These are phyloP conservation scores for Alcedo atthis DNA, from an alignment of 2,797 vertebrate species.

Conservation along the genomic window DNA sequence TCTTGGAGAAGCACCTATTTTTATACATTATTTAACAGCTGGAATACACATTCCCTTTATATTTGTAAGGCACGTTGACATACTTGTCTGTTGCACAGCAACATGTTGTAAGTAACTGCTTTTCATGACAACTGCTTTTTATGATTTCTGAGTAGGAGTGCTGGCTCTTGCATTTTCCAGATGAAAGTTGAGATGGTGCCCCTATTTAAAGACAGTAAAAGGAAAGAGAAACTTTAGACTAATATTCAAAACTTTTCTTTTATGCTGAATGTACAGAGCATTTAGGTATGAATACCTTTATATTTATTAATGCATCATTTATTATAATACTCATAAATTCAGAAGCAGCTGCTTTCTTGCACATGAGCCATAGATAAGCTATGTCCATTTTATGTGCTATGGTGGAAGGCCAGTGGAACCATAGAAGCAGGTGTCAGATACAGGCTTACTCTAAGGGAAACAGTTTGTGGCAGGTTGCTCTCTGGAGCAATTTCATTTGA, in stretches of 20 bases:
- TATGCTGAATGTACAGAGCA: not conserved
- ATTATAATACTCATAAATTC: not conserved
- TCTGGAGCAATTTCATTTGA: not conserved
- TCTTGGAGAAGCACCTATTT: not conserved
- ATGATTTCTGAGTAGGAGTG: slow-evolving; percentile 37
- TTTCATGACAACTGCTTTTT: slow-evolving; percentile 37
- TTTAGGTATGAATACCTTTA: not conserved
- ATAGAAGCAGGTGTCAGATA: not conserved
- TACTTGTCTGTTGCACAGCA: slow-evolving; percentile 48
- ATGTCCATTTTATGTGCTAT: not conserved
- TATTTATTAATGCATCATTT: not conserved
- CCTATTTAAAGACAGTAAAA: not conserved
- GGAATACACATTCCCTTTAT: slow-evolving; percentile 34
- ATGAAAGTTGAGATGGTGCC: slow-evolving; percentile 10
- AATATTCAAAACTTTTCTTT: not conserved
- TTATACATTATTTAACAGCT: slow-evolving; percentile 30
- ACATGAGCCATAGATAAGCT: not conserved
- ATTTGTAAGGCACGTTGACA: slow-evolving; percentile 3
- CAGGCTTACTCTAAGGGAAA: not conserved
- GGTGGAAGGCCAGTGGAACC: not conserved
- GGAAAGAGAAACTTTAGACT: not conserved
- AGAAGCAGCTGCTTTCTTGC: not conserved
- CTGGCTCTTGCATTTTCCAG: slow-evolving; percentile 41
- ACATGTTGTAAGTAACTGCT: not conserved
- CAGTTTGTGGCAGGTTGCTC: not conserved